phyloP scores from a whole-genome alignment of 2,113 vertebrate genomes.

The Rhinopomastus cyanomelas region DNA sequence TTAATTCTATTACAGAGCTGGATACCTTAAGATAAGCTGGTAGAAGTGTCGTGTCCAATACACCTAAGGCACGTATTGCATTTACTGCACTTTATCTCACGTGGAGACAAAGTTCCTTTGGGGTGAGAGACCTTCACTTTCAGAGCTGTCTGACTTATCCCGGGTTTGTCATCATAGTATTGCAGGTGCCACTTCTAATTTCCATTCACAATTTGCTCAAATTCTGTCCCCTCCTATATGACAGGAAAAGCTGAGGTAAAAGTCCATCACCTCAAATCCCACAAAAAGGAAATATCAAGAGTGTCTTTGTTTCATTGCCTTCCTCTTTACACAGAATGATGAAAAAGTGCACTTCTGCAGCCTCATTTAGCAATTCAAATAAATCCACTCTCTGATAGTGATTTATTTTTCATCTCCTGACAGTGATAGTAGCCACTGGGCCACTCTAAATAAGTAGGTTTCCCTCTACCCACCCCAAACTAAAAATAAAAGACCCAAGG shows the following conservation, averaged over 20 bases:
- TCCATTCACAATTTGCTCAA: neutral
- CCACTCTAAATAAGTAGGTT: neutral
- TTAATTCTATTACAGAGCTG: constrained; percentile 9
- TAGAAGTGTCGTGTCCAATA: neutral
- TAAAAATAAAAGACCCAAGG: neutral
- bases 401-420: neutral
- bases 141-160: neutral
- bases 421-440: neutral
- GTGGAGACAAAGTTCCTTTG: neutral
- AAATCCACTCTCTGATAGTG: neutral
- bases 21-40: neutral
- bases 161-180: neutral
- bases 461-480: neutral
- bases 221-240: neutral
- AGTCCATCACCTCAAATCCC: neutral
- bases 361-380: neutral
- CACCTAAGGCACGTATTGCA: neutral
- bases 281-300: neutral
- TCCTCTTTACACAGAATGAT: neutral
- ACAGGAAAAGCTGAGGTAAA: neutral
- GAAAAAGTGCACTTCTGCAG: neutral
- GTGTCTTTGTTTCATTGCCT: neutral
- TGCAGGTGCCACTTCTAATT: neutral
- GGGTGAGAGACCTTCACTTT: neutral
- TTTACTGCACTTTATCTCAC: neutral